Base-by-base conservation (phyloP, 2,113 vertebrate genomes). In the Mus musculus region DNA sequence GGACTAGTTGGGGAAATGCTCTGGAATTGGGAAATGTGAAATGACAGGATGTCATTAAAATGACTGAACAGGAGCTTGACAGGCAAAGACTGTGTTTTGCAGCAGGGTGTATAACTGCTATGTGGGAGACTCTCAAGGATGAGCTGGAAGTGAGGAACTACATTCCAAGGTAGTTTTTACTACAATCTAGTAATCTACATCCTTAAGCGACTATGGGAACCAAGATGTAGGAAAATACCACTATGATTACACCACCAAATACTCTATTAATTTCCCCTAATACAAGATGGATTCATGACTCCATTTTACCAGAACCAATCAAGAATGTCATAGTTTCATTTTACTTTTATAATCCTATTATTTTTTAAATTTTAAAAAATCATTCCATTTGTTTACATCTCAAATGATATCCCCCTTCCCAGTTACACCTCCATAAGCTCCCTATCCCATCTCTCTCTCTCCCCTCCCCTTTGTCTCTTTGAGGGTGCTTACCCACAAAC, bases 1-100 rank as follows among this genome's bases (percentile, higher is more conserved):
- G 10, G 36, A 72, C 76, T 67, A 88, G 24, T 80, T 88, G 88
- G 90, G 81, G 56, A 80, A 93, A 65, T 46, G 13, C 59, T 54
- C 28, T 7, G 36, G 67, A 90, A 72, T 59, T 75, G 52, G 72
- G 52, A 76, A 56, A 39, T 56, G 24, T 5, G 0, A 85, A 76
- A 52, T 85, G 80, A 90, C 85, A 92, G 84, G 67, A 72, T 39
- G 54, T 85, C 88, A 80, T 93, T 90, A 56, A 88, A 94, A 73
- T 73, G 84, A 96, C n/a, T 26, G 30, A 88, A 80, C 52, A 93
- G 87, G 56, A 94, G 63, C 24, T 42, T 95, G 65, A 61, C 75
- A 95, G 87, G 81, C 73, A 96, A 81, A 61, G 59, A 86, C 3
- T 20, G 33, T 69, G 65, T 77, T 77, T 92, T 90, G 46, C 84